These are phyloP conservation scores for Darevskia nairensis DNA, from an alignment of 2,797 vertebrate genomes.

Conservation along the genomic window DNA sequence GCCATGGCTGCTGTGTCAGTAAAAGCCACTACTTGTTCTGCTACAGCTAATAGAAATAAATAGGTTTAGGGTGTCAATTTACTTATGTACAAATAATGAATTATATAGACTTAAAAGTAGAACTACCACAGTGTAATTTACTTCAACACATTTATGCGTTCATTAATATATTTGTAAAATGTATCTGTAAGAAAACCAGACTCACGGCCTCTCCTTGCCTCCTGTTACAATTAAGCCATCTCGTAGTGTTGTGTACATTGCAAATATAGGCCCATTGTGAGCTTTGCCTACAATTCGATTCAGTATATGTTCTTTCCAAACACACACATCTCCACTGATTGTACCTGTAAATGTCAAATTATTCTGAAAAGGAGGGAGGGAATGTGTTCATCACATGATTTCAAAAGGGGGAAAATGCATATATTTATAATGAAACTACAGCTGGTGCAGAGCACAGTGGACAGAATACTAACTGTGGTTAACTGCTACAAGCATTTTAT, in stretches of 20 bases:
- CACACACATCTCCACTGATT: conserved; percentile 99
- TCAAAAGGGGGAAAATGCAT: conserved; percentile 61
- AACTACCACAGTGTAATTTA: background rate
- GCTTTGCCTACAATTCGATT: conserved; percentile 97
- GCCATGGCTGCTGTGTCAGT: background rate
- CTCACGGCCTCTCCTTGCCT: conserved; percentile 98
- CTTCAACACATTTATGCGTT: background rate
- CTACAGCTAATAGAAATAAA: background rate
- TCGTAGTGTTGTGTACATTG: conserved; percentile 97
- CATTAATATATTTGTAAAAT: conserved; percentile 26
- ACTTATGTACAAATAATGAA: conserved; percentile 5
- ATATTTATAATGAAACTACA: conserved; percentile 39
- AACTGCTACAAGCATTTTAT: background rate
- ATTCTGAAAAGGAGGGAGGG: conserved; percentile 90
- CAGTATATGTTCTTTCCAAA: conserved; percentile 97
- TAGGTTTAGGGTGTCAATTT: background rate
- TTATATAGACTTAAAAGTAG: background rate
- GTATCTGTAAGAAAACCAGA: conserved; percentile 45
- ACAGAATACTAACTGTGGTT: background rate
- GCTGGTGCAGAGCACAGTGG: background rate
- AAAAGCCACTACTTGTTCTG: background rate
- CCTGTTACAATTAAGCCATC: conserved; percentile 97
- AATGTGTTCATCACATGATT: conserved; percentile 59
- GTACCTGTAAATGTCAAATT: conserved; percentile 99
- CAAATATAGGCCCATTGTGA: conserved; percentile 97